Percentiles rank a stretch among this genome's conserved stretches.
Conservation (phyloP, 2,888 invertebrate species). For the Phengaris alcon region DNA sequence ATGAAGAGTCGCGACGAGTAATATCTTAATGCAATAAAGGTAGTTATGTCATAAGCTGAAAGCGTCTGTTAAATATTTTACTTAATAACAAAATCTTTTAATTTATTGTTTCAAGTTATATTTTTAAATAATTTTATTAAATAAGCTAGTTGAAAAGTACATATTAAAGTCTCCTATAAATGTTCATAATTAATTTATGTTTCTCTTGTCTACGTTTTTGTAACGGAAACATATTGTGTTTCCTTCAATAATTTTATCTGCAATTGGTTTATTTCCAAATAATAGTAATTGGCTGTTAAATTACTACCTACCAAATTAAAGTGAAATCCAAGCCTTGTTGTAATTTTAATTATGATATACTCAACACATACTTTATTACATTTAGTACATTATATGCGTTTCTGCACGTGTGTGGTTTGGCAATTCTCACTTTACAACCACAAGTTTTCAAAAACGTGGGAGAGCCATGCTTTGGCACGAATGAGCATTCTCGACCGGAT, state of each 20-base stretch:
- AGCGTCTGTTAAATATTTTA: background rate
- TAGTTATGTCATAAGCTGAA: conserved; percentile 40
- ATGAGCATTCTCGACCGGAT: too few species aligned
- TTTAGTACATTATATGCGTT: background rate
- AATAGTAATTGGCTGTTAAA: background rate
- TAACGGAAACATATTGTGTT: background rate
- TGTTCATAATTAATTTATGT: background rate
- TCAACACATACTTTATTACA: too few species aligned
- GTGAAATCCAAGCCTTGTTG: background rate
- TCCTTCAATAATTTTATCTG: background rate
- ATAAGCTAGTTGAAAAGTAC: too few species aligned
- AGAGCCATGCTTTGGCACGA: too few species aligned
- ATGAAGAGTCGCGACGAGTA: conserved; percentile 44
- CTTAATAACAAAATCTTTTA: too few species aligned
- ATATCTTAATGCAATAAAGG: conserved; percentile 35
- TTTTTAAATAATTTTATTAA: too few species aligned
- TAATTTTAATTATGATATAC: background rate
- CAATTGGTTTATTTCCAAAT: background rate
- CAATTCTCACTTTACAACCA: too few species aligned
- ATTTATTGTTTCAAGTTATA: too few species aligned
- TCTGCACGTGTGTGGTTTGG: background rate
- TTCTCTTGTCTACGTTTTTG: background rate
- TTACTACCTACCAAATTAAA: background rate
- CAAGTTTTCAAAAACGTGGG: too few species aligned
- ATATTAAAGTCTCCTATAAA: too few species aligned